These are phyloP conservation scores for Daubentonia madagascariensis DNA, from an alignment of 2,113 vertebrate genomes.

Conservation along the genomic window DNA sequence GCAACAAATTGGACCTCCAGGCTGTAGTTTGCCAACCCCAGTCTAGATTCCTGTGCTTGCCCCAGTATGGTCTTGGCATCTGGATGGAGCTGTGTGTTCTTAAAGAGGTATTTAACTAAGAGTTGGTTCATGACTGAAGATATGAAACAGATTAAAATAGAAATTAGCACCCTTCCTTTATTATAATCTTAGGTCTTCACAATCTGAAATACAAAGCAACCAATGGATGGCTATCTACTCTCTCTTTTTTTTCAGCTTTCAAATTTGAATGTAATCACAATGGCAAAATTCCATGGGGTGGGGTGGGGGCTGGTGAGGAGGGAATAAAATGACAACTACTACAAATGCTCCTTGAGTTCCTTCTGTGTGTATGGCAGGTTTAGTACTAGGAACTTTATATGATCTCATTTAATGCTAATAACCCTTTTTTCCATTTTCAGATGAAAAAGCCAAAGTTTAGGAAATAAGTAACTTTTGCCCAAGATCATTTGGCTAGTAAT, in stretches of 20 bases:
- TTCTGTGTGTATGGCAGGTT: neutral
- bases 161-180: neutral
- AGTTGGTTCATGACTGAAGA: neutral
- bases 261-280: neutral
- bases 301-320: neutral
- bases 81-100: neutral
- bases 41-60: neutral
- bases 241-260: constrained; percentile 1
- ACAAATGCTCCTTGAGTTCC: neutral
- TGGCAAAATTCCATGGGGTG: neutral
- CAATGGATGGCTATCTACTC: neutral
- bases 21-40: neutral
- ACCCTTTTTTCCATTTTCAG: neutral
- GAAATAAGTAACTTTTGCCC: neutral
- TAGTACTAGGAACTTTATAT: neutral
- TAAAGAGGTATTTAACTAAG: neutral
- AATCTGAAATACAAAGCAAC: neutral
- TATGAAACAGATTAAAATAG: neutral
- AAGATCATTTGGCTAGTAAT: neutral
- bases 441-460: neutral
- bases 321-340: neutral
- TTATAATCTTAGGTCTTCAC: neutral
- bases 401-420: neutral
- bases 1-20: neutral
- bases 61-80: neutral